phyloP scores from a whole-genome alignment of 2,797 vertebrate genomes.

The Anguilla pacifica region DNA sequence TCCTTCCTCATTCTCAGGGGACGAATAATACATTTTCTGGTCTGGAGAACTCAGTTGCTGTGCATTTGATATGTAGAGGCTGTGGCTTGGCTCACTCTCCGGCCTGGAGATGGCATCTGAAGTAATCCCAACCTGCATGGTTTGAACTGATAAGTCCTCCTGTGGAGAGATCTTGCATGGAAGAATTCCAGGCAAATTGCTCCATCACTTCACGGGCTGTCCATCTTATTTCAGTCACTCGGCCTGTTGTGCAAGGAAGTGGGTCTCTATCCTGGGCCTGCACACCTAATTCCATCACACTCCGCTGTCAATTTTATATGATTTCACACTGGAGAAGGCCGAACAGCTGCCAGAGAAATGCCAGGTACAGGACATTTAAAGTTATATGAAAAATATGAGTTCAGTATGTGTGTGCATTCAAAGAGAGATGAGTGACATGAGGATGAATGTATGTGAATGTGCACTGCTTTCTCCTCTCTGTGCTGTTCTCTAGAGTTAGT shows the following conservation, averaged over 20 bases:
- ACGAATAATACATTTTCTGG: too few species aligned
- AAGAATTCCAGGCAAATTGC: not conserved
- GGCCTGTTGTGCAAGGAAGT: not conserved
- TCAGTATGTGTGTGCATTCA: not conserved
- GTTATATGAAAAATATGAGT: not conserved
- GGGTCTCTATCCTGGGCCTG: not conserved
- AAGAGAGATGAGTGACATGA: not conserved
- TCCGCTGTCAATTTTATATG: not conserved
- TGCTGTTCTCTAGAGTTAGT: not conserved
- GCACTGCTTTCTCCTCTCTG: not conserved
- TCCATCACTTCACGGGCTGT: conserved; percentile 11
- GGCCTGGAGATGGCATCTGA: conserved; percentile 12
- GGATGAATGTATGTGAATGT: not conserved
- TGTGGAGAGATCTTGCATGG: not conserved
- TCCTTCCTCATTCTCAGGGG: not conserved
- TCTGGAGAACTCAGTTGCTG: not conserved
- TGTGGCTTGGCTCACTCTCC: not conserved
- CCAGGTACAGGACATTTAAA: not conserved
- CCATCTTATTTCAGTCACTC: not conserved
- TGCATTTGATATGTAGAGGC: conserved; percentile 1
- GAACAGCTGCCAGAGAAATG: not conserved
- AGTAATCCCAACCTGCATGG: conserved; percentile 10
- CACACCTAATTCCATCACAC: not conserved
- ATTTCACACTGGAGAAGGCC: conserved; percentile 1
- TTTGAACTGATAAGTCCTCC: not conserved